phyloP scores from a whole-genome alignment of 2,797 vertebrate species.

The Sebastolobus altivelis region DNA sequence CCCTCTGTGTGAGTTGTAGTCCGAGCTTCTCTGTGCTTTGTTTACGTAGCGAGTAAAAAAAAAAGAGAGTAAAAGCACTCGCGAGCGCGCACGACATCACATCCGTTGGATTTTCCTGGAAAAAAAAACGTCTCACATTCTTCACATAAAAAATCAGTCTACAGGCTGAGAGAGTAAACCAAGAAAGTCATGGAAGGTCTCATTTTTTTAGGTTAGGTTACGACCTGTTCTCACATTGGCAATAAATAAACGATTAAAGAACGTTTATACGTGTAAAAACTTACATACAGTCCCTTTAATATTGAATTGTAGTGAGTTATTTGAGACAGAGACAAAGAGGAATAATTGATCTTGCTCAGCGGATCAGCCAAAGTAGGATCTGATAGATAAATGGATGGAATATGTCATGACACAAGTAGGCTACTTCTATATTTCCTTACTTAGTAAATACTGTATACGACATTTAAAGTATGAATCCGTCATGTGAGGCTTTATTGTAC shows the following conservation, averaged over 20 bases:
- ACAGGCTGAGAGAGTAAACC: too few species aligned
- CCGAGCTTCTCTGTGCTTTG: neutral
- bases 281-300: neutral
- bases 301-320: neutral
- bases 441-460: neutral
- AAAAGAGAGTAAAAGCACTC: too few species aligned
- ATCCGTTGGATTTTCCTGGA: too few species aligned
- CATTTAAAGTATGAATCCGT: slow-evolving; percentile 4
- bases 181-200: too few species aligned
- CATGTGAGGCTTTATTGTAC: neutral
- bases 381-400: neutral
- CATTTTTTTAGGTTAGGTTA: too few species aligned
- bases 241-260: too few species aligned
- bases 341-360: neutral
- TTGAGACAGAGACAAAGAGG: neutral
- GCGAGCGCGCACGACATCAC: too few species aligned
- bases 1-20: neutral
- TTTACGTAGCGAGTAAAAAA: too few species aligned
- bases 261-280: too few species aligned
- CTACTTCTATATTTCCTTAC: neutral
- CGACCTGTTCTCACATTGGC: too few species aligned
- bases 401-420: neutral
- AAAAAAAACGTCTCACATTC: too few species aligned
- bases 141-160: too few species aligned
- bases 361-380: neutral